A percentile compares a stretch with the other conserved stretches of the same genome.
Evolutionary conservation across 2,888 invertebrate species (phyloP).

Genomic region (Cataglyphis cursor): DNA sequence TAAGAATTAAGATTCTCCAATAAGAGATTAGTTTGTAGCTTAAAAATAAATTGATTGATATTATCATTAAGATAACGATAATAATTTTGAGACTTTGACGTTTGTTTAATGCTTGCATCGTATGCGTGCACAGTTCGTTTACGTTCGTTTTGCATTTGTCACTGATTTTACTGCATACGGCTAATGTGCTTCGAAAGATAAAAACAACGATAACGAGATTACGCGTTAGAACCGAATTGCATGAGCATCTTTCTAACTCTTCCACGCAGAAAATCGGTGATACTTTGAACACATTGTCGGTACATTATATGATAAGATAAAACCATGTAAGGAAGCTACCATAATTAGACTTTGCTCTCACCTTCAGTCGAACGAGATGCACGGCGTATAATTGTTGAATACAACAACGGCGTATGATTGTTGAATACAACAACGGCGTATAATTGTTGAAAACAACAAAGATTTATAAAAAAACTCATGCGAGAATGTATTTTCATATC

Average conservation of each 20-base stretch:
- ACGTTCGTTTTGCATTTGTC: conserved; percentile 21
- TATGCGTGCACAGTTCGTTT: neutral
- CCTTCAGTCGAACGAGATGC: conserved; percentile 20
- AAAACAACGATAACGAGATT: conserved; percentile 60
- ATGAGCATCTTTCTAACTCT: conserved; percentile 49
- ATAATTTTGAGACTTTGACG: neutral
- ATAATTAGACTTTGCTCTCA: conserved; percentile 59
- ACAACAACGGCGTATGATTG: conserved; percentile 45
- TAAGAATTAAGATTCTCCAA: neutral
- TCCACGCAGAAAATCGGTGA: conserved; percentile 29
- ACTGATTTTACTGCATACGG: conserved; percentile 28
- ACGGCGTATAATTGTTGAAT: conserved; percentile 40
- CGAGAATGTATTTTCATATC: conserved; percentile 19
- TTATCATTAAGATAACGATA: conserved; percentile 28
- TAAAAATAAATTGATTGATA: conserved; percentile 13
- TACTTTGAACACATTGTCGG: conserved; percentile 60
- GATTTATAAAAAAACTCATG: conserved; percentile 31
- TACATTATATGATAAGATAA: conserved; percentile 68
- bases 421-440: conserved; percentile 32
- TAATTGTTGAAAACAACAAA: conserved; percentile 48
- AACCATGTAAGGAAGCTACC: conserved; percentile 38
- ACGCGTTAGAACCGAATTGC: conserved; percentile 70
- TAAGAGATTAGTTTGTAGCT: conserved; percentile 9
- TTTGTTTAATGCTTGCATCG: neutral
- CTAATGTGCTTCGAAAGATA: conserved; percentile 58